Evolutionary conservation across 1,140 invertebrate genomes (phyloP).

Genomic region (Drosophila baimaii): DNA sequence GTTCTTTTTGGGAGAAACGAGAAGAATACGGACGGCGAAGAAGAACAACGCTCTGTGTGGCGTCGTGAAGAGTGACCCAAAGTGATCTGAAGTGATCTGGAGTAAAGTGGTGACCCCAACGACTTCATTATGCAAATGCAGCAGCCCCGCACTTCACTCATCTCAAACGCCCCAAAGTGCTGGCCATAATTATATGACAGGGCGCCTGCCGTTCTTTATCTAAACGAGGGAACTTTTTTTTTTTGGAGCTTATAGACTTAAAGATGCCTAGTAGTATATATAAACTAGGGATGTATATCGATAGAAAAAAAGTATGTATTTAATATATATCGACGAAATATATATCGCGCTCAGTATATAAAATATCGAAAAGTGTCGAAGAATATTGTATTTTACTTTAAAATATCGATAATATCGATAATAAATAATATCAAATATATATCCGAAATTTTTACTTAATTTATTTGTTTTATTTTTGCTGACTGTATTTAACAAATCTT

Average conservation of each 20-base stretch:
- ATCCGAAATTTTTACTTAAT: no score
- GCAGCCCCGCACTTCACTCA: slow-evolving; percentile 60
- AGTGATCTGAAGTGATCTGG: slow-evolving; percentile 42
- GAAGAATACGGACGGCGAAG: slow-evolving; percentile 6
- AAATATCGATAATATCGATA: no score
- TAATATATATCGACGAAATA: no score
- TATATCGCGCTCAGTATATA: no score
- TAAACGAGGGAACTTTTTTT: not conserved
- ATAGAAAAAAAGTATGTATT: no score
- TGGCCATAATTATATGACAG: slow-evolving; percentile 69
- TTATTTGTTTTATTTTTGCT: no score
- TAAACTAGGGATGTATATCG: no score
- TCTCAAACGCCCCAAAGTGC: slow-evolving; percentile 50
- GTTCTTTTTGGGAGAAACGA: no score
- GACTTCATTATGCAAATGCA: slow-evolving; percentile 73
- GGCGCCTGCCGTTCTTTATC: slow-evolving; percentile 25
- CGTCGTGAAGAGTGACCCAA: slow-evolving; percentile 42
- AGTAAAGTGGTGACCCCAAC: slow-evolving; percentile 65
- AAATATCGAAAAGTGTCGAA: no score
- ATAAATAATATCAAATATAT: no score
- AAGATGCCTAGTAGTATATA: not conserved
- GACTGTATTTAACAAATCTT: no score
- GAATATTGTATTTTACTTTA: no score
- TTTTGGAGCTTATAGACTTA: not conserved
- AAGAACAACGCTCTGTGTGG: slow-evolving; percentile 40